Base-by-base conservation (phyloP, 2,113 vertebrate genomes). In the Periophthalmodon schlosseri region DNA sequence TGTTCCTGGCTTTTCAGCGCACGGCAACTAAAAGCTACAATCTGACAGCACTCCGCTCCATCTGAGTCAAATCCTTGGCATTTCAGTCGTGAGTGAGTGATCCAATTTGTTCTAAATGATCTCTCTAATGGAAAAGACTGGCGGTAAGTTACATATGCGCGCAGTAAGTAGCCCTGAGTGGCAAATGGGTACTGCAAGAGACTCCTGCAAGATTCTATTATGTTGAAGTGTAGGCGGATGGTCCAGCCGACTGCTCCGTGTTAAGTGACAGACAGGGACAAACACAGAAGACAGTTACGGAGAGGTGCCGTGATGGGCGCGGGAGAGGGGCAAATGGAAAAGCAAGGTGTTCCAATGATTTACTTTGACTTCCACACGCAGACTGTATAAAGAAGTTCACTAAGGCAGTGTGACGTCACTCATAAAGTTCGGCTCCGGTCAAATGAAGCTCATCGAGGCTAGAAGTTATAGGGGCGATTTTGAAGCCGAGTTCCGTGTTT, bases 221-320 rank as follows among this genome's bases (percentile, higher is more conserved):
- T 36, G 34, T 8, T 68, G n/a, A 71, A 68, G 20, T 49, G 47
- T 23, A 73, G 61, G 64, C 8, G 60, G 47, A 57, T 16, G 14
- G 65, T 60, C 16, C 8, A 8, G 58, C 33, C 49, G 69, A 82
- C 65, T 60, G 46, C 47, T 67, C 28, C 68, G 70, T 28, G 74
- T 78, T 74, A 64, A 34, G 6, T 49, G 68, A 36, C 49, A 60
- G 50, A 36, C 34, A 73, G 75, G 10, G 39, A 44, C 39, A 10
- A 10, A 44, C 8, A 44, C 8, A 44, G 71, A 56, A 81, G 65
- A 39, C 76, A 72, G 73, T 72, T 73, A 36, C 20, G 74, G 23
- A 33, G 21, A 23, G 34, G 72, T 70, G 16, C 3, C 33, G 49
- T 21, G 24, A 63, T 18, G 57, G 20, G 5, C 49, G 47, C 11